These are phyloP conservation scores for Cinara cedri DNA, from an alignment of 2,888 invertebrate genomes.

Conservation along the genomic window DNA sequence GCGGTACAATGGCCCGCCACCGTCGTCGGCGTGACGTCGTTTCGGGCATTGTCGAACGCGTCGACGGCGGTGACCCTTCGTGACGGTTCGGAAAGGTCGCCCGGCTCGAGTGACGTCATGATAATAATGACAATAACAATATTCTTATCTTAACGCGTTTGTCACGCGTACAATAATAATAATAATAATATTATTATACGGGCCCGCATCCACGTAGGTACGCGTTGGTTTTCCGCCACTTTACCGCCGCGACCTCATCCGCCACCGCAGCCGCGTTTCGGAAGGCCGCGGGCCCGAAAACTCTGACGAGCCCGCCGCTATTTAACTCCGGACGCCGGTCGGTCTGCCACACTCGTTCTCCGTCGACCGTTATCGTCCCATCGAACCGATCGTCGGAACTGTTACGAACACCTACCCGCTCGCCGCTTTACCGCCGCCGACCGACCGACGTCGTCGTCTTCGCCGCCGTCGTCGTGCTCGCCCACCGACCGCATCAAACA, in stretches of 20 bases:
- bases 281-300: no score
- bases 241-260: no score
- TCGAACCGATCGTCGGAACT: no score
- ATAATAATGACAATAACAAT: not conserved
- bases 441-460: not conserved
- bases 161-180: no score
- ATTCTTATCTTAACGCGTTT: no score
- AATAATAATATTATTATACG: no score
- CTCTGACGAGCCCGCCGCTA: not conserved
- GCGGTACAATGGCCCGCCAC: not conserved
- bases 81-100: not conserved
- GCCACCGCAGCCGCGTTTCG: not conserved
- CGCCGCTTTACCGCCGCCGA: not conserved
- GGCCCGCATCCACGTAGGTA: no score
- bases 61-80: not conserved
- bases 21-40: not conserved
- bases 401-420: no score
- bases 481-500: no score
- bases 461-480: not conserved
- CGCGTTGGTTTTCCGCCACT: no score
- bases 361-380: not conserved
- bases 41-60: not conserved
- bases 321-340: not conserved
- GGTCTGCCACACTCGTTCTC: conserved; percentile 7
- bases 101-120: not conserved